Base-by-base conservation (phyloP, 2,888 invertebrate species). In the Diaperis boleti region DNA sequence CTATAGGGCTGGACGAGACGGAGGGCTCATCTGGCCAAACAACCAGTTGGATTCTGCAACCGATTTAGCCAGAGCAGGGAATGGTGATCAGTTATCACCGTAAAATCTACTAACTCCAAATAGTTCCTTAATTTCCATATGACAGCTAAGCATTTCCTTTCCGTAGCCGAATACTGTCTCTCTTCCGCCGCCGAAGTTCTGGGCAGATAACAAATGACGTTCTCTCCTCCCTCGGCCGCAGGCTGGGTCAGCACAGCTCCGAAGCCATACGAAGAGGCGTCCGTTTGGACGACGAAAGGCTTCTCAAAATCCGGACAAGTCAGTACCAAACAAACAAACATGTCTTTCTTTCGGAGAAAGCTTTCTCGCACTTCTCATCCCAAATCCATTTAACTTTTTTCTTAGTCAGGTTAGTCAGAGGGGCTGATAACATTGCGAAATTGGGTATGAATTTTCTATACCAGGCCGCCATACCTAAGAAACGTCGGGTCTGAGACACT, bases 401-500 rank as follows among this genome's bases (percentile, higher is more conserved):
- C 8, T 15, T 11, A 13, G 41, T 41, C 13, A 41, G 14, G 5
- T 5, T 14, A 11, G 69, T 44, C 1, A 77, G 68, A 72, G 77
- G 75, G 0, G 74, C 76, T 52, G 74, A 72, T 1, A 77, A 15
- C 0, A 73, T 72, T 10, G 41, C 13, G 14, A 41, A 41, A 14
- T 41, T 15, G 5, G 41, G 56, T 1, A 73, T 42, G 31, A 73
- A 73, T 6, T 68, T 35, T 5, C 69, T 20, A 59, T 76, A 81
- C 73, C 74, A 80, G 0, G 69, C 68, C 3, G 66, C 67, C 14
- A 75, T 26, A 1, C 76, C 77, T 1, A 79, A 11, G 33, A 78
- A 76, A 2, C 68, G 52, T 18, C 68, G 45, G 3, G 76, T 44
- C 17, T 72, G 66, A 2, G 61, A 55, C 1, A 70, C 50, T 29